Base-by-base conservation (phyloP, 1,140 invertebrate genomes). In the Atopsyche davidsoni region DNA sequence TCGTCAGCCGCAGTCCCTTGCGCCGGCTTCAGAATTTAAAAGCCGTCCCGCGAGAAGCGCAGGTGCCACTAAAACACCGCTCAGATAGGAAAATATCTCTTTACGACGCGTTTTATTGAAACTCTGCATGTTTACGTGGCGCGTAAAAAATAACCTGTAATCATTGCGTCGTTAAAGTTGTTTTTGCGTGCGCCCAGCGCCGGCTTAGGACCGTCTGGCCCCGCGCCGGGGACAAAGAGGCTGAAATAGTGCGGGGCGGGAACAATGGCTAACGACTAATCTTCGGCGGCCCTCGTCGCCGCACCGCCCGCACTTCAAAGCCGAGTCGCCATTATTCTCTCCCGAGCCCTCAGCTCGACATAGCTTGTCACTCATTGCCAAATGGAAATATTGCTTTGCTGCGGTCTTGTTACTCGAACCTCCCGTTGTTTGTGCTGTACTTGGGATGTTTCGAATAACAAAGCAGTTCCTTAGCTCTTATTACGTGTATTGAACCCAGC, bases 181-280 rank as follows among this genome's bases (percentile, higher is more conserved):
- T 34, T 34, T 34, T 34, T 34, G n/a, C 11, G n/a, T 34, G 32
- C 32, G 32, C n/a, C 16, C 3, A 13, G 32, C 32, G 32, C 16
- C 11, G n/a, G n/a, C 32, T n/a, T 34, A 13, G 16, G 16, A 16
- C 16, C 32, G 32, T 34, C 7, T 7, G 7, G 25, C 25, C 25
- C n/a, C n/a, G n/a, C n/a, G n/a, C n/a, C n/a, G n/a, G n/a, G n/a
- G n/a, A n/a, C n/a, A n/a, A n/a, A 9, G 25, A 9, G 13, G 25
- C 25, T 19, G 42, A 44, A 44, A 24, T 28, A 28, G 28, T 42
- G 19, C 11, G 17, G 18, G 36, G 31, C 18, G 31, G 11, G 39
- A 53, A 53, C 51, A 53, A 53, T 47, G 31, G 41, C 44, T 42
- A 53, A 43, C 35, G 39, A 53, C 51, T 47, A 53, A 53, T 53